Percentiles rank a stretch among this genome's conserved stretches.
Conservation (phyloP, 1,140 invertebrate genomes). For the Babylonia areolata region DNA sequence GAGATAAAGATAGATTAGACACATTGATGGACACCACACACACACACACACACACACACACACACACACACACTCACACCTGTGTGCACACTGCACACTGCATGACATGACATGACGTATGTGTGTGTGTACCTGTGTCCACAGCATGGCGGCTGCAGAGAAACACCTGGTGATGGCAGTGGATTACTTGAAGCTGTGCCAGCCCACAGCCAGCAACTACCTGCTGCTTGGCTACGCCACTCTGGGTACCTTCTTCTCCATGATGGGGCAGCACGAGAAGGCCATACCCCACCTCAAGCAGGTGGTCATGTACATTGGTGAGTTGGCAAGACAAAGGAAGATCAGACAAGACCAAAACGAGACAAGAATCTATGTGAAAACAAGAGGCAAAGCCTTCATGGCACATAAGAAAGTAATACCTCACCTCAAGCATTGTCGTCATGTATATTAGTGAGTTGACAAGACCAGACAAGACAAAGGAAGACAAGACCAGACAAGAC, state of each 20-base stretch:
- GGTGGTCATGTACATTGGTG: slow-evolving; percentile 65
- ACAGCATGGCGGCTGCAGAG: slow-evolving; percentile 64
- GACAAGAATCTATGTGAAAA: too few relatives aligned
- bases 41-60: too few relatives aligned
- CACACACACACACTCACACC: too few relatives aligned
- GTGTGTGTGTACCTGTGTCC: neutral
- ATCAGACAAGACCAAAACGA: too few relatives aligned
- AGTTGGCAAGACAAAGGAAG: too few relatives aligned
- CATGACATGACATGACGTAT: too few relatives aligned
- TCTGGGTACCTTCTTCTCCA: slow-evolving; percentile 69
- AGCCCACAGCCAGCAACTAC: slow-evolving; percentile 64
- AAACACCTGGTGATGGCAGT: slow-evolving; percentile 58
- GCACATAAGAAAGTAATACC: neutral
- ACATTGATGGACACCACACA: too few relatives aligned
- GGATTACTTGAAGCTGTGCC: slow-evolving; percentile 66
- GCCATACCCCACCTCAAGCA: slow-evolving; percentile 65
- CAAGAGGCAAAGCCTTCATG: too few relatives aligned
- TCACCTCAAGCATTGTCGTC: neutral
- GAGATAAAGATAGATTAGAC: too few relatives aligned
- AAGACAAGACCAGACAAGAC: too few relatives aligned
- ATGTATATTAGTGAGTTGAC: neutral
- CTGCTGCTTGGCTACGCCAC: slow-evolving; percentile 65
- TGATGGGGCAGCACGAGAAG: slow-evolving; percentile 64
- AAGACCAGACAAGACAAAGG: too few relatives aligned
- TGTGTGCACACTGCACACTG: too few relatives aligned